A percentile compares a stretch with the other conserved stretches of the same genome.
Evolutionary conservation across 2,888 invertebrate genomes (phyloP).

Genomic region (Temnothorax ravouxi): DNA sequence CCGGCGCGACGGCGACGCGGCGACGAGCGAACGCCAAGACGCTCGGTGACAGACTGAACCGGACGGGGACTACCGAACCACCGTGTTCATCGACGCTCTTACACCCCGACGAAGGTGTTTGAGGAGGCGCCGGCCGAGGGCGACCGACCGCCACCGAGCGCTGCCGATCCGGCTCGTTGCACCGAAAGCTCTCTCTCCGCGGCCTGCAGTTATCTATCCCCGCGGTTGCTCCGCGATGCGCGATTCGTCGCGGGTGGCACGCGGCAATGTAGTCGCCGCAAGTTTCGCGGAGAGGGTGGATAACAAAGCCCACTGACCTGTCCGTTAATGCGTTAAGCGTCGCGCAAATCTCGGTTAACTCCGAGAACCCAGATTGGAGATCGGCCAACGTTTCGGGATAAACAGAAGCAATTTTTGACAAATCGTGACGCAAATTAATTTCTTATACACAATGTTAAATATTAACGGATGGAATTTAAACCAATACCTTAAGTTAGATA

Average conservation of each 20-base stretch:
- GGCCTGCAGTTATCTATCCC: conserved; percentile 47
- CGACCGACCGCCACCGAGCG: conserved; percentile 75
- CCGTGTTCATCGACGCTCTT: conserved; percentile 60
- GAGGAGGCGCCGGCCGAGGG: conserved; percentile 75
- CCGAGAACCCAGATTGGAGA: not conserved
- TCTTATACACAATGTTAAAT: no score
- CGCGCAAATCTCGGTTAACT: not conserved
- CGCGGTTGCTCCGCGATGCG: conserved; percentile 21
- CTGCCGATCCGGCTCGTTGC: conserved; percentile 70
- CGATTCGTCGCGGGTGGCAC: conserved; percentile 62
- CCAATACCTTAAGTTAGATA: no score
- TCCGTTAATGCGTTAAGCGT: not conserved
- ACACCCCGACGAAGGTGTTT: conserved; percentile 71
- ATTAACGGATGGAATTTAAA: no score
- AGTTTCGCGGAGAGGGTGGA: not conserved
- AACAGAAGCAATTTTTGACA: not conserved
- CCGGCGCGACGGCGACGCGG: conserved; percentile 17
- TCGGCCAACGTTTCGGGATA: not conserved
- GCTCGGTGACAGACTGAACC: conserved; percentile 79
- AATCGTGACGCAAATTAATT: not conserved
- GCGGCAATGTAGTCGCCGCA: conserved; percentile 53
- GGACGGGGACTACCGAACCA: conserved; percentile 61
- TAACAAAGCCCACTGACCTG: conserved; percentile 23
- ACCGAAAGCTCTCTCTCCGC: conserved; percentile 56
- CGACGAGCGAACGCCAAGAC: conserved; percentile 65